Evolutionary conservation across 2,797 vertebrate genomes (phyloP), one percentile per base, ranked within the genome.

Genomic region (Gallinago solitaria): DNA sequence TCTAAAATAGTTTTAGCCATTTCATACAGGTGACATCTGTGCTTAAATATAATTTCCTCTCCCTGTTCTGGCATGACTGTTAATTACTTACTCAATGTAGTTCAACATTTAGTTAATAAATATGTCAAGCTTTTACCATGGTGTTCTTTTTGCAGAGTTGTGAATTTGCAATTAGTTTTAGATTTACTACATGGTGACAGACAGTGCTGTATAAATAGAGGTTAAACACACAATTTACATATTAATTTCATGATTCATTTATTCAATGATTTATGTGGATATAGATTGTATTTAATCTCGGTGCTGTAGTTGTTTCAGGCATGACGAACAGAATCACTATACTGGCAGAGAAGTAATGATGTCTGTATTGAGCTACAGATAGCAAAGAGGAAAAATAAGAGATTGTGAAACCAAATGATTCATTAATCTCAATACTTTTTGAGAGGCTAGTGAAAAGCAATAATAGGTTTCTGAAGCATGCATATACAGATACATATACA

Each of bases 221-320:
- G 98, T 99, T 99, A 99, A 99, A 98, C 98, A 98, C 98, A 98
- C 98, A 98, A 98, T 99, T 99, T 99, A 98, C 98, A 98, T 99
- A 99, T 99, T 99, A 98, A 98, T 99, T 99, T 99, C 98, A 99
- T 99, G 98, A 99, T 98, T 99, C 98, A 98, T 99, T 99, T 99
- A 98, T 98, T 99, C 98, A 98, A 97, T 98, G 98, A 99, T 99
- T 99, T 99, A 98, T 99, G 98, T 98, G 98, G 97, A 97, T 98
- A 98, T 98, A 98, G 98, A 98, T 98, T 98, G 98, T 98, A 98
- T 98, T 98, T 98, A 99, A 98, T 99, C 98, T 98, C 96, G 85
- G 96, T 97, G 95, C 96, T 96, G 97, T 98, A 97, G 97, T 97
- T 98, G 96, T 98, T 98, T 98, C 97, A 97, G 98, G 98, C 98